A percentile compares a stretch with the other conserved stretches of the same genome.
Conservation (phyloP, 2,113 vertebrate species). For the Octodon degus region DNA sequence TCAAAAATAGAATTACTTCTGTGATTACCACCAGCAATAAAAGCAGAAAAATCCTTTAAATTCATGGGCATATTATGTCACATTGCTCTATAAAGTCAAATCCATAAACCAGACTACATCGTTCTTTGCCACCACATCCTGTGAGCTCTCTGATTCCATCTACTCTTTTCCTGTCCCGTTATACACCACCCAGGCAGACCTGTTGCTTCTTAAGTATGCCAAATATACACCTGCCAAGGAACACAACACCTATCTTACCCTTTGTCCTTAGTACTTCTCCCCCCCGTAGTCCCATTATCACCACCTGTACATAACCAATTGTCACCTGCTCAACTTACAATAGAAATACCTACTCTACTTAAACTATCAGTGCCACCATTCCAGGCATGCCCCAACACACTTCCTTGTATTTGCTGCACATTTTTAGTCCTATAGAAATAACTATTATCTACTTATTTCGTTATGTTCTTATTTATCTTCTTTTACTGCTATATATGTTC, state of each 20-base stretch:
- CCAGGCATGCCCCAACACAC: neutral
- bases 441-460: neutral
- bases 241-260: neutral
- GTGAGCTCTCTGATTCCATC: neutral
- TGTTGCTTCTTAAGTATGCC: neutral
- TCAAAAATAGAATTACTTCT: neutral
- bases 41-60: neutral
- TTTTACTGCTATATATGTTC: neutral
- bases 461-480: neutral
- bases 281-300: accelerated
- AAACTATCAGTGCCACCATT: neutral
- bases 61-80: neutral
- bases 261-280: neutral
- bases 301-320: neutral
- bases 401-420: neutral
- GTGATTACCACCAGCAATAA: neutral
- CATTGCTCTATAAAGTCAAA: neutral
- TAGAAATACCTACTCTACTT: neutral
- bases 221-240: neutral
- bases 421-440: neutral
- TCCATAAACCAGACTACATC: neutral
- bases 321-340: neutral
- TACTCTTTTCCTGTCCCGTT: neutral
- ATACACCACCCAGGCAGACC: neutral
- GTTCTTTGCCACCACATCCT: no score